Base-by-base conservation (phyloP, 2,888 invertebrate genomes). In the Ormyrus nitidulus region DNA sequence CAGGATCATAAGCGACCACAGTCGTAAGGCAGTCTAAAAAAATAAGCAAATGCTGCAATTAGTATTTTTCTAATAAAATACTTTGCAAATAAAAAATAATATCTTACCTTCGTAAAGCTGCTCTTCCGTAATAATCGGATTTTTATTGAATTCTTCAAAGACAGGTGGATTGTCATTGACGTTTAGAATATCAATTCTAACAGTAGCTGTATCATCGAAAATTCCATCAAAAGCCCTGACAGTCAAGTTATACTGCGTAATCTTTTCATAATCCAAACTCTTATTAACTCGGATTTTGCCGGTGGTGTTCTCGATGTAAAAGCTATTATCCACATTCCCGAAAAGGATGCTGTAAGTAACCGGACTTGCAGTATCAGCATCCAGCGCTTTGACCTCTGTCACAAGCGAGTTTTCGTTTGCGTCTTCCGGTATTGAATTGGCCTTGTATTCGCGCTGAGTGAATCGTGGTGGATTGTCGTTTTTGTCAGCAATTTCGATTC, bases 401-500 rank as follows among this genome's bases (percentile, higher is more conserved):
- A 98, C 96, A 72, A 95, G 93, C 80, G 94, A 94, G 86, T 96
- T 95, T 46, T 94, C 93, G 88, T 98, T 96, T 4, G 96, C 95
- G 90, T 96, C 95, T 91, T 98, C 98, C 51, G 94, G 93, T 83
- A 96, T 93, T 71, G 94, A 93, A 84, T 95, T 94, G 0, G 95
- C 95, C 19, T 94, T 92, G 88, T 96, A 96, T 6, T 93, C 92
- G 0, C 92, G 91, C 87, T 95, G 93, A n/a, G 94, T 94, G 89
- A 99, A 99, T 85, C 94, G 94, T 0, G 99, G 99, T 34, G 95
- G 93, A 90, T 99, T 99, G 90, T 99, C 99, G 90, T 99, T 99
- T 88, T 96, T 96, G 91, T 99, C 99, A 44, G 96, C 97, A 62
- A 99, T 98, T 87, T 95, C 95, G 86, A 99, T 97, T 84, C 95